Conservation (phyloP, 2,888 invertebrate genomes). For the Caenorhabditis parvicauda region DNA sequence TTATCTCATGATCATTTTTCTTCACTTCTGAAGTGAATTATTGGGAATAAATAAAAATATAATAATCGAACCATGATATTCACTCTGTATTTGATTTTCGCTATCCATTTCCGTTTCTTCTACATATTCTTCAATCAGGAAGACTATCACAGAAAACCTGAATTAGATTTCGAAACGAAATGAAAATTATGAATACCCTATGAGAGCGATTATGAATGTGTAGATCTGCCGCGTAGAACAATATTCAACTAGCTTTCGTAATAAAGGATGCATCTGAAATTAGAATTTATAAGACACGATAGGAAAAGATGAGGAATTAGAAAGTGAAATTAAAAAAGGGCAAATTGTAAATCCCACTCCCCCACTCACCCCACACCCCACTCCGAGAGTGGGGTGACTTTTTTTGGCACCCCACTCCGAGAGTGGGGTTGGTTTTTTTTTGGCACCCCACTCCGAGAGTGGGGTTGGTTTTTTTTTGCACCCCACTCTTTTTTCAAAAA, state of each 20-base stretch:
- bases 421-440: too few species aligned
- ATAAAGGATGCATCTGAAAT: neutral
- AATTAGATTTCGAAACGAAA: neutral
- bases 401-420: too few species aligned
- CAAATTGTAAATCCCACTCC: too few species aligned
- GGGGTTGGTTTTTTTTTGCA: too few species aligned
- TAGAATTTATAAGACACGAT: neutral
- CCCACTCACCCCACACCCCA: too few species aligned
- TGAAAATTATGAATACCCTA: conserved; percentile 13
- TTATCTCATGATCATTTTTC: too few species aligned
- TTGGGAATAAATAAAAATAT: too few species aligned
- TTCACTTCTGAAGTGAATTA: too few species aligned
- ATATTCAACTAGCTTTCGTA: conserved; percentile 13
- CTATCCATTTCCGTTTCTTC: conserved; percentile 31
- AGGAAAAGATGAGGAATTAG: neutral
- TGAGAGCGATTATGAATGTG: conserved; percentile 31
- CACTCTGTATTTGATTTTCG: conserved; percentile 25
- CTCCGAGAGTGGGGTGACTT: too few species aligned
- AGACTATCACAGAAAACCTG: conserved; percentile 36
- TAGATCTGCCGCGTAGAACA: conserved; percentile 30
- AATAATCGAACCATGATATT: conserved; percentile 19
- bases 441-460: too few species aligned
- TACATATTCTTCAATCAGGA: conserved; percentile 40
- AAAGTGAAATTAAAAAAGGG: too few species aligned
- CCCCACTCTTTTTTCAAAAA: too few species aligned